Evolutionary conservation across 2,888 invertebrate species (phyloP).

Genomic region (Euzetes globulus): DNA sequence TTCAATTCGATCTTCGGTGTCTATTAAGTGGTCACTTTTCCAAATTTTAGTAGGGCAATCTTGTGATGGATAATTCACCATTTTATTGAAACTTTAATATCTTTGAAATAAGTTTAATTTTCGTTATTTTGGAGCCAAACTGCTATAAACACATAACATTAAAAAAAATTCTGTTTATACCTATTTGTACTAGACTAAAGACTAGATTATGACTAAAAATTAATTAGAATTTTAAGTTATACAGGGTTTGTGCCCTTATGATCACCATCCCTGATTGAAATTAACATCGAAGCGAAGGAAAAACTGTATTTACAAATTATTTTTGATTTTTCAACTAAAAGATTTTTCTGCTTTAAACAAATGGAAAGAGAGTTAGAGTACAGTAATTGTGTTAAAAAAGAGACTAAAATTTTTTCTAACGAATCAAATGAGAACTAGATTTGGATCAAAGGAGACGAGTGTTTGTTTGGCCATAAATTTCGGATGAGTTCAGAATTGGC

Average conservation of each 20-base stretch:
- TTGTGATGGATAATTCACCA: no score
- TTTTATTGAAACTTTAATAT: no score
- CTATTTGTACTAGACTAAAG: neutral
- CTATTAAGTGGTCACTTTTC: no score
- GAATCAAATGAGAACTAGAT: neutral
- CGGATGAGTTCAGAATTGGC: constrained; percentile 6
- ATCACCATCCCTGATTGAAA: no score
- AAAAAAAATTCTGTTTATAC: neutral
- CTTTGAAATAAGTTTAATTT: neutral
- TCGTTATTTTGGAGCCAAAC: no score
- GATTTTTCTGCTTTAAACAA: neutral
- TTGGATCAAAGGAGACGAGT: neutral
- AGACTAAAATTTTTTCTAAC: neutral
- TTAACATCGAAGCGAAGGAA: neutral
- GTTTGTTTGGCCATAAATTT: constrained; percentile 1
- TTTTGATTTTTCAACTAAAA: constrained; percentile 9
- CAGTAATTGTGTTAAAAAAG: neutral
- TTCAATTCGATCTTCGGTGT: no score
- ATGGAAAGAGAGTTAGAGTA: neutral
- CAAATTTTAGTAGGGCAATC: no score
- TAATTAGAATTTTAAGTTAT: no score
- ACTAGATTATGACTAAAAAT: no score
- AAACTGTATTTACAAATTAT: neutral
- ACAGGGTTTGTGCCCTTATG: no score
- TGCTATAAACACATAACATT: neutral